phyloP scores from a whole-genome alignment of 2,797 vertebrate species.

The Pangasius sanitwongsei region DNA sequence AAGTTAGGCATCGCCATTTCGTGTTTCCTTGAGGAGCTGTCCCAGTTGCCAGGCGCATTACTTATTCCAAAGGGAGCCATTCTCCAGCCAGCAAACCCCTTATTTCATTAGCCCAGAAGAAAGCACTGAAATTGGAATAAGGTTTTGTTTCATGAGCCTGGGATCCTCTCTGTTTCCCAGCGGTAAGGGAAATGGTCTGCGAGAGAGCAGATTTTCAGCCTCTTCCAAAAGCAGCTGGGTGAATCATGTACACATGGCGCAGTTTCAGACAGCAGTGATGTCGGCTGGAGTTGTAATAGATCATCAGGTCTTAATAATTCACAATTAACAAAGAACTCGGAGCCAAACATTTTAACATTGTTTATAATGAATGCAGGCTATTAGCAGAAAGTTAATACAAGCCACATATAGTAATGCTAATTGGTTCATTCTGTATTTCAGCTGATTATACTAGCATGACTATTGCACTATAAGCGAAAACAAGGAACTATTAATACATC shows the following conservation, averaged over 20 bases:
- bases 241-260: conserved; percentile 10
- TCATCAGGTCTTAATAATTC: conserved; percentile 8
- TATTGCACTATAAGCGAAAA: background rate
- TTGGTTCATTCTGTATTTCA: background rate
- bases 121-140: conserved; percentile 54
- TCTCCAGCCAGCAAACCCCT: conserved; percentile 55
- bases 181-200: conserved; percentile 27
- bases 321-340: background rate
- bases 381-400: background rate
- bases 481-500: background rate
- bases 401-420: background rate
- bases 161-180: conserved; percentile 41
- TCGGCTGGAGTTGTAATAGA: conserved; percentile 1
- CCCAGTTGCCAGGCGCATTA: conserved; percentile 57
- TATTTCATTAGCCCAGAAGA: conserved; percentile 61
- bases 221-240: conserved; percentile 35
- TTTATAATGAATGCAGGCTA: conserved; percentile 16
- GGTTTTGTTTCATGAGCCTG: conserved; percentile 50
- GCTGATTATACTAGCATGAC: background rate
- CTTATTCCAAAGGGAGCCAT: conserved; percentile 52
- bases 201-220: conserved; percentile 30
- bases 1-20: conserved; percentile 57
- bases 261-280: conserved; percentile 8
- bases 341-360: background rate
- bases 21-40: conserved; percentile 56